These are phyloP conservation scores for Alligator sinensis DNA, from an alignment of 2,113 vertebrate genomes.

Conservation along the genomic window DNA sequence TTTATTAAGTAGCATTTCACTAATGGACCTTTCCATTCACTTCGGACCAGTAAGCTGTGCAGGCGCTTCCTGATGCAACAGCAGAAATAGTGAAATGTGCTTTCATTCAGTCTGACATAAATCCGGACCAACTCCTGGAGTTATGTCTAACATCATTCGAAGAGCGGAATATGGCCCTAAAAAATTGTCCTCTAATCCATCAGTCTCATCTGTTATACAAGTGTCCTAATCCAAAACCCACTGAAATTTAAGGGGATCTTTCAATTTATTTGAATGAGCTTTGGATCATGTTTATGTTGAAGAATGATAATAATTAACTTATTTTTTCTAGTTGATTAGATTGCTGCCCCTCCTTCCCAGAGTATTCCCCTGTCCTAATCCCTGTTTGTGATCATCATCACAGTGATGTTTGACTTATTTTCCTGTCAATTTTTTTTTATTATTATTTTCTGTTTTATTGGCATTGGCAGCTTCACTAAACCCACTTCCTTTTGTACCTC, in stretches of 20 bases:
- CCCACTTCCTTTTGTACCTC: not conserved
- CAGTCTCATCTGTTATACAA: not conserved
- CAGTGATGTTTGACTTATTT: not conserved
- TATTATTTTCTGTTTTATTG: not conserved
- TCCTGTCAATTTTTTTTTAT: not conserved
- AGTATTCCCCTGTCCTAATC: not conserved
- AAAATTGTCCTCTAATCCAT: not conserved
- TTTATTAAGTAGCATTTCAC: not conserved
- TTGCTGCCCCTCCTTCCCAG: not conserved
- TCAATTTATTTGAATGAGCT: not conserved
- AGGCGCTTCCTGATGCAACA: not conserved
- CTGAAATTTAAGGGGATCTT: rapidly evolving
- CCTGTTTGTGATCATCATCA: not conserved
- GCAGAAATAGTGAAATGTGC: not conserved
- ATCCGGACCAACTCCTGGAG: not conserved
- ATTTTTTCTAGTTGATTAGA: not conserved
- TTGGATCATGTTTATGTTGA: not conserved
- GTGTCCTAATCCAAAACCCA: not conserved
- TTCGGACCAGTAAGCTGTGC: not conserved
- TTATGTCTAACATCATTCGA: not conserved
- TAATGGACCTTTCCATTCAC: not conserved
- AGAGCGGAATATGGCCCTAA: not conserved
- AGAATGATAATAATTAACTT: not conserved
- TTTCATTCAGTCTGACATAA: not conserved
- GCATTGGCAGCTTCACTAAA: not conserved